These are phyloP conservation scores for Podocnemis expansa DNA, from an alignment of 2,113 vertebrate genomes.

Conservation along the genomic window DNA sequence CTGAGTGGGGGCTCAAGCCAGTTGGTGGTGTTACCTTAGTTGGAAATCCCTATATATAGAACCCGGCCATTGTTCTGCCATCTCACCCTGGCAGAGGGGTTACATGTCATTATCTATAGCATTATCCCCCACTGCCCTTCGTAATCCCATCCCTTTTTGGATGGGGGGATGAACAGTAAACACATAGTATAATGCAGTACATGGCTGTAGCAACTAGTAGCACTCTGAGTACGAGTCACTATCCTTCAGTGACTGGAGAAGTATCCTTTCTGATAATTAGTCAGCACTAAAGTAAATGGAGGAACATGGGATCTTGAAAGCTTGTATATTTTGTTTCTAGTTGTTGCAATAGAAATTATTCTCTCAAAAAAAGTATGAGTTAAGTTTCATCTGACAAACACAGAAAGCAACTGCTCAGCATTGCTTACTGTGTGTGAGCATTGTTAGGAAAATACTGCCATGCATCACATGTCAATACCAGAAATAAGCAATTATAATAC, in stretches of 20 bases:
- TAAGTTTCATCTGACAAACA: neutral
- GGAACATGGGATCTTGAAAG: neutral
- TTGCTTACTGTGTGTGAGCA: neutral
- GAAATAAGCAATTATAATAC: constrained; percentile 20
- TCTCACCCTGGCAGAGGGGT: no score
- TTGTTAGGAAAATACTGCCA: neutral
- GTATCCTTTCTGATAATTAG: neutral
- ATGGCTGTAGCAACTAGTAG: neutral
- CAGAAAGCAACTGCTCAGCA: neutral
- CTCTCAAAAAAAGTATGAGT: neutral
- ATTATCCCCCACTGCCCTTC: no score
- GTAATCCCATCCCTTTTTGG: no score
- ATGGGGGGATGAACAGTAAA: no score
- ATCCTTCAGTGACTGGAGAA: neutral
- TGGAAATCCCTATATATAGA: no score
- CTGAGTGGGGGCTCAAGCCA: no score
- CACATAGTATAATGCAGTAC: neutral
- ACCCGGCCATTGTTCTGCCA: no score
- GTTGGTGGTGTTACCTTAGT: no score
- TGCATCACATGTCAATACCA: neutral
- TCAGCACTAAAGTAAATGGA: neutral
- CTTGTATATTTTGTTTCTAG: neutral
- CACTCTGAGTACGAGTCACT: neutral
- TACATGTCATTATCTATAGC: no score
- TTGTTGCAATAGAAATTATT: neutral